Conservation (phyloP, 2,113 vertebrate species). For the Sciurus niger region DNA sequence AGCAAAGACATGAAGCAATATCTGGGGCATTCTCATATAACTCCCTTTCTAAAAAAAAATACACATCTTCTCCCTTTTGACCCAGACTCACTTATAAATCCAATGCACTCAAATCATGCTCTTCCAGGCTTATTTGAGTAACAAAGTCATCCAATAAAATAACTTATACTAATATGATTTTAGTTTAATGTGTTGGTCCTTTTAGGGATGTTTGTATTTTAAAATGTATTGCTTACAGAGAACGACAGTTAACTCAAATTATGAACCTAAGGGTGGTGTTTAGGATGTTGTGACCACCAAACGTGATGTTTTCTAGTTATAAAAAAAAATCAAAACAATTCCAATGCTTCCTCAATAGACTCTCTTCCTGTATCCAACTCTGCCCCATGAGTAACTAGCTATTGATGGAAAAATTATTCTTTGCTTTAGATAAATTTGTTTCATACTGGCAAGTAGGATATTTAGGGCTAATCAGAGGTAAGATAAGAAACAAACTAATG, state of each 20-base stretch:
- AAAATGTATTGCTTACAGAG: neutral
- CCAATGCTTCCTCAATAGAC: neutral
- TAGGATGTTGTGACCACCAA: neutral
- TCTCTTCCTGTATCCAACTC: neutral
- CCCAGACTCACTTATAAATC: slow-evolving; percentile 5
- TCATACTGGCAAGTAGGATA: slow-evolving; percentile 55
- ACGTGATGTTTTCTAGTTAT: slow-evolving; percentile 35
- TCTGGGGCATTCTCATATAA: neutral
- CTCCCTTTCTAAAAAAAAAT: neutral
- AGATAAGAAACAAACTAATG: slow-evolving; percentile 55
- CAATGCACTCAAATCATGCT: neutral
- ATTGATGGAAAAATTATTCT: slow-evolving; percentile 42
- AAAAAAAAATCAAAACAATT: slow-evolving; percentile 53
- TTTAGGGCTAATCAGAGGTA: slow-evolving; percentile 53
- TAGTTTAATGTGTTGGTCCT: neutral
- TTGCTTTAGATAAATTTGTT: slow-evolving; percentile 38
- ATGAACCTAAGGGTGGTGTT: slow-evolving; percentile 17
- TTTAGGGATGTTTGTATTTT: slow-evolving; percentile 43
- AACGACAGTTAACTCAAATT: neutral
- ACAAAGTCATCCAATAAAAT: neutral
- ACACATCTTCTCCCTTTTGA: neutral
- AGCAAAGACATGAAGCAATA: slow-evolving; percentile 1
- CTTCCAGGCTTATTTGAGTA: neutral
- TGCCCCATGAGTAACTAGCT: neutral
- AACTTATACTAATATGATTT: slow-evolving; percentile 43